A percentile compares a stretch with the other conserved stretches of the same genome.
Conservation (phyloP, 2,113 vertebrate genomes). For the Colossoma macropomum region DNA sequence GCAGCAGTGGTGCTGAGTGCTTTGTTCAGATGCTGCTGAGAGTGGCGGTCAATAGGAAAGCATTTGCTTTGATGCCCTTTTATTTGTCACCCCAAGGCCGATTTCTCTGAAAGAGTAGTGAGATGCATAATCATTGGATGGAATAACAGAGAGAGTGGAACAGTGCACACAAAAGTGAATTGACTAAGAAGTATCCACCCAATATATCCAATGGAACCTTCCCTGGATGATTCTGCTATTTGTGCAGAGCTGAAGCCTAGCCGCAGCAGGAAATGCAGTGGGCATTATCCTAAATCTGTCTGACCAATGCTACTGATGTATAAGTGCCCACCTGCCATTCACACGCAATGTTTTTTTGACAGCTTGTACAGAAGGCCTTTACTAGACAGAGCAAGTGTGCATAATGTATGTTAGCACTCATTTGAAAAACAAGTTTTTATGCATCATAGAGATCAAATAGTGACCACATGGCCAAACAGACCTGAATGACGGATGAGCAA, state of each 20-base stretch:
- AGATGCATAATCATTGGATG: constrained; percentile 32
- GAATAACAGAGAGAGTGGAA: constrained; percentile 10
- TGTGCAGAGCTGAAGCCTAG: neutral
- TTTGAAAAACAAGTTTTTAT: no score
- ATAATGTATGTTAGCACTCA: no score
- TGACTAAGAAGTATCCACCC: neutral
- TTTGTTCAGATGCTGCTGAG: constrained; percentile 10
- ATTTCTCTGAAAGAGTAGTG: constrained; percentile 21
- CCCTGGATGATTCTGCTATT: neutral
- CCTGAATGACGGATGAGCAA: no score
- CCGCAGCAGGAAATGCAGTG: neutral
- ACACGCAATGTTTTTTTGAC: neutral
- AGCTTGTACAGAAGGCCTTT: neutral
- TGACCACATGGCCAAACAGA: no score
- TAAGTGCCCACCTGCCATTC: neutral
- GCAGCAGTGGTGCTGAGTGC: neutral
- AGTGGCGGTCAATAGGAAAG: constrained; percentile 31
- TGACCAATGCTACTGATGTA: neutral
- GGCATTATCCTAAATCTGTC: neutral
- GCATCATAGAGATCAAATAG: no score
- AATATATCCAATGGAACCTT: neutral
- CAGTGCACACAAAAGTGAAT: neutral
- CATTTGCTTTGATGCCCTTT: constrained; percentile 31
- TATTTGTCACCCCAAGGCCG: constrained; percentile 33
- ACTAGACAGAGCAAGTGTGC: no score